Evolutionary conservation across 2,888 invertebrate genomes (phyloP).

Genomic region (Ichneumon xanthorius): DNA sequence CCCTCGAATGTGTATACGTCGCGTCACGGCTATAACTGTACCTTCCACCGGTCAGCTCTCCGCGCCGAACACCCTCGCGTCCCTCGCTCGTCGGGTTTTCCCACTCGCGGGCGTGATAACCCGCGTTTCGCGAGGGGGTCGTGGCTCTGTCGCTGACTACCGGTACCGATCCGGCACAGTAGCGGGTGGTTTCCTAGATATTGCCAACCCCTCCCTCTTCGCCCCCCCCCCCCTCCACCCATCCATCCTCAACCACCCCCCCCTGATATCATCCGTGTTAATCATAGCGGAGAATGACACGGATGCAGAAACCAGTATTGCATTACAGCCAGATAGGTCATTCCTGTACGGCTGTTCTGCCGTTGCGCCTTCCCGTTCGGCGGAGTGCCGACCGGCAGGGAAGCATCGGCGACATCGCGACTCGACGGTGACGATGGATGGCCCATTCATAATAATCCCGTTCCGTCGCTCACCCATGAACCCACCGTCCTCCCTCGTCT

Average conservation of each 20-base stretch:
- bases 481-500: slow-evolving; percentile 22
- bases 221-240: slow-evolving; percentile 3
- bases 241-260: slow-evolving; percentile 18
- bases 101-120: slow-evolving; percentile 59
- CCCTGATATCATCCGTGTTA: slow-evolving; percentile 72
- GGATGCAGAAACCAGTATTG: slow-evolving; percentile 61
- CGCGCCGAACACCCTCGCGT: slow-evolving; percentile 25
- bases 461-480: slow-evolving; percentile 3
- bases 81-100: slow-evolving; percentile 32
- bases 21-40: slow-evolving; percentile 25
- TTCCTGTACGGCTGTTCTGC: not conserved
- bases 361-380: slow-evolving; percentile 21
- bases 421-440: slow-evolving; percentile 27
- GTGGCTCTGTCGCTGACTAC: slow-evolving; percentile 43
- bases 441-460: slow-evolving; percentile 6
- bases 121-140: slow-evolving; percentile 55
- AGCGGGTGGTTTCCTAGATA: not conserved
- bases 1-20: slow-evolving; percentile 38
- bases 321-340: slow-evolving; percentile 62
- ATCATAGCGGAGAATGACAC: slow-evolving; percentile 74
- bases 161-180: slow-evolving; percentile 40
- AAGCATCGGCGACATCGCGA: slow-evolving; percentile 19
- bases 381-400: not conserved
- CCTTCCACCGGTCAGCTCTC: not conserved
- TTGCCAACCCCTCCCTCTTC: not conserved